A percentile compares a stretch with the other conserved stretches of the same genome.
These are phyloP conservation scores for Doryteuthis pealeii DNA, from an alignment of 1,140 invertebrate species.

Conservation along the genomic window DNA sequence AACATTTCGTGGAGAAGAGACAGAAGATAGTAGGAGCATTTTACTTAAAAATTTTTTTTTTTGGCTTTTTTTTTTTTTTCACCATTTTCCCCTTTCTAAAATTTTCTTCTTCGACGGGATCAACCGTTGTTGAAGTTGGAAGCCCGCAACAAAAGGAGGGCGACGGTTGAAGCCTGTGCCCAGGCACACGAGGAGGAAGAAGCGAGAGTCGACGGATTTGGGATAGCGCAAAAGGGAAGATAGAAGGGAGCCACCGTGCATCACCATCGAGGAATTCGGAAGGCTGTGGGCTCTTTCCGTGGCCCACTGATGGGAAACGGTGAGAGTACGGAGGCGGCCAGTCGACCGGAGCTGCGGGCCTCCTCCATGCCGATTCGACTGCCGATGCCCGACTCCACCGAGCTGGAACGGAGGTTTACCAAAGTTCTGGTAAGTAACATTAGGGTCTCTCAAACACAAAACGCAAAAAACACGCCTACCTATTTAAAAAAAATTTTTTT, in stretches of 20 bases:
- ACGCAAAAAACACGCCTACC: too few species aligned
- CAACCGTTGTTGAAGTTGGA: too few species aligned
- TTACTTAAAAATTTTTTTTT: too few species aligned
- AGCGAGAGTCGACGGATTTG: constrained; percentile 18
- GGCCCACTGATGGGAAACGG: constrained; percentile 47
- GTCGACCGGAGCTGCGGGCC: constrained; percentile 41
- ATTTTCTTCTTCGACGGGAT: too few species aligned
- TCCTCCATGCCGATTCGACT: constrained; percentile 55
- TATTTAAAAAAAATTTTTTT: too few species aligned
- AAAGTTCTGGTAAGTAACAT: constrained; percentile 85
- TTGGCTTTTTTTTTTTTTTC: too few species aligned
- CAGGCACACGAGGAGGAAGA: constrained; percentile 37
- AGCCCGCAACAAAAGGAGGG: background rate
- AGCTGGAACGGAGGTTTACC: constrained; percentile 87
- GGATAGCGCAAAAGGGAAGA: background rate
- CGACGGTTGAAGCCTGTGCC: background rate
- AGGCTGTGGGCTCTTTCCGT: constrained; percentile 15
- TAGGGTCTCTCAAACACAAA: too few species aligned
- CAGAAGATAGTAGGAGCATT: too few species aligned
- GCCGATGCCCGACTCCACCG: constrained; percentile 84
- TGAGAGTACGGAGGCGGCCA: constrained; percentile 39
- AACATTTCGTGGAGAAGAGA: too few species aligned
- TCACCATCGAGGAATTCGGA: constrained; percentile 2
- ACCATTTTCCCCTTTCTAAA: too few species aligned
- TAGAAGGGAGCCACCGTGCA: background rate